Evolutionary conservation across 1,140 invertebrate genomes (phyloP).

Genomic region (Bombus polaris): DNA sequence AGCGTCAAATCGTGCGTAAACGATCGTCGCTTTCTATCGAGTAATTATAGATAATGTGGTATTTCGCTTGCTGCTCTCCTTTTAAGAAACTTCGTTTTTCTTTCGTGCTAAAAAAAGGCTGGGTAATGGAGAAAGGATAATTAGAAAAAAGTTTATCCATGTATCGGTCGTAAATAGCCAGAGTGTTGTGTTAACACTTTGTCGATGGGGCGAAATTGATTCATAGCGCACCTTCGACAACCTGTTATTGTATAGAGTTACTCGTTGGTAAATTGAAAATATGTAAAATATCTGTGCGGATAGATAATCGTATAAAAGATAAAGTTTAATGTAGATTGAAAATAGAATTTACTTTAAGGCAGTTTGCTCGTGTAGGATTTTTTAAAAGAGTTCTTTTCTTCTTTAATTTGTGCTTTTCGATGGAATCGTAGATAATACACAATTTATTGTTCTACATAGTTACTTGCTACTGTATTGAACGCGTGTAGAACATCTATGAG

Average conservation of each 20-base stretch:
- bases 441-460: too few species aligned
- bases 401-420: too few species aligned
- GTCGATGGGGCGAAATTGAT: background rate
- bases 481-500: too few species aligned
- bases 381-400: too few species aligned
- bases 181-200: too few species aligned
- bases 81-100: background rate
- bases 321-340: background rate
- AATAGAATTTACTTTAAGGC: background rate
- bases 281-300: background rate
- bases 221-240: background rate
- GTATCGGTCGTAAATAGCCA: background rate
- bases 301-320: too few species aligned
- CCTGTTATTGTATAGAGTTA: background rate
- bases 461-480: too few species aligned
- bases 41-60: slow-evolving; percentile 30
- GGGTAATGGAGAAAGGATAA: background rate
- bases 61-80: slow-evolving; percentile 13
- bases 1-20: slow-evolving; percentile 41
- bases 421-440: too few species aligned
- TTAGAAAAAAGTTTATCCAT: background rate
- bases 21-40: slow-evolving; percentile 38
- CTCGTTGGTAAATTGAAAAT: background rate
- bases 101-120: background rate
- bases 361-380: too few species aligned